Conservation (phyloP, 2,797 vertebrate species). For the Amphiprion clarkii region DNA sequence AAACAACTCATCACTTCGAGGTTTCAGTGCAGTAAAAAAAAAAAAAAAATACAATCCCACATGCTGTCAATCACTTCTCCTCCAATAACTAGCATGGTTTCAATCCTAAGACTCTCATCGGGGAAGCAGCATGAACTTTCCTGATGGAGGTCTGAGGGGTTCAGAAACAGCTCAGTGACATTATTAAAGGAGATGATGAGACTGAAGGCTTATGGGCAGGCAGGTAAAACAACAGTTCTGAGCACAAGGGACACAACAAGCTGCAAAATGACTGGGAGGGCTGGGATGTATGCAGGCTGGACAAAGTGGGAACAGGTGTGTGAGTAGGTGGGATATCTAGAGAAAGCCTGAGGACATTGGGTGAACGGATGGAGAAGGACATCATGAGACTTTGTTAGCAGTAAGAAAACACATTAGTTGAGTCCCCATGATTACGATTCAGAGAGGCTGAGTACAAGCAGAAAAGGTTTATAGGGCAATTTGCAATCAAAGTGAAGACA, state of each 20-base stretch:
- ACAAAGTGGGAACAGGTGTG: neutral
- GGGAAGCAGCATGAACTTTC: neutral
- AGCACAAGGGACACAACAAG: neutral
- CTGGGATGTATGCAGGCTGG: neutral
- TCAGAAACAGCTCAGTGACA: neutral
- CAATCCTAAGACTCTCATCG: neutral
- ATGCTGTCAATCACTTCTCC: neutral
- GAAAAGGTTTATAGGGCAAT: neutral
- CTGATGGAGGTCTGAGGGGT: neutral
- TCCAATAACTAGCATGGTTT: neutral
- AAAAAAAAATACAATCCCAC: neutral
- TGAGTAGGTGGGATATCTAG: neutral
- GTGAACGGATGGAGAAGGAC: constrained; percentile 2
- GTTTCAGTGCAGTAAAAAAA: too few relatives aligned
- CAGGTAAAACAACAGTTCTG: neutral
- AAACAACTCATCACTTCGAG: too few relatives aligned
- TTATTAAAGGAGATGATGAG: constrained; percentile 4
- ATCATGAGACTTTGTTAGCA: neutral
- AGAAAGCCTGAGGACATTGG: neutral
- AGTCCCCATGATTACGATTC: neutral
- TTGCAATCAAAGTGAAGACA: constrained; percentile 3
- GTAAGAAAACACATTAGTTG: neutral
- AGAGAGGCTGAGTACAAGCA: neutral
- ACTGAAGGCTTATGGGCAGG: neutral
- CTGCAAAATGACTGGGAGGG: neutral